Base-by-base conservation (phyloP, 1,140 invertebrate species). In the Drosophila sulfurigaster region DNA sequence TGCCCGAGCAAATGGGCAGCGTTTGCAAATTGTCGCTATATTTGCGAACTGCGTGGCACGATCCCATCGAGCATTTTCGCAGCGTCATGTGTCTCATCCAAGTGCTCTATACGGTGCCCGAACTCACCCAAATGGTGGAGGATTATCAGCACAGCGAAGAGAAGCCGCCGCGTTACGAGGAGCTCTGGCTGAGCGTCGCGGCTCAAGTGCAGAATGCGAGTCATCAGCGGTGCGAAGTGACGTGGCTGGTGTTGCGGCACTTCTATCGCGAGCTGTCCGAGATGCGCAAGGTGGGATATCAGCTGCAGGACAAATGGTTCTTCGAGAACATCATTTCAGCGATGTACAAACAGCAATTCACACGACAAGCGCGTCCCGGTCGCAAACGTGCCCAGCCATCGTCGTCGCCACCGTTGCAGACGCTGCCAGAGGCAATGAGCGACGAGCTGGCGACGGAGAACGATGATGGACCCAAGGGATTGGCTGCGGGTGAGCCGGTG, bases 291-390 rank as follows among this genome's bases (percentile, higher is more conserved):
- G 58, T 52, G 2, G 85, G 87, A 16, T 92, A 91, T 35, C 73
- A 79, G 59, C 60, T 92, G 28, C 79, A 86, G 49, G 91, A 92
- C 54, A 91, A 86, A 60, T 92, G 91, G 91, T 91, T 76, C 48
- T 92, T 92, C 6, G 91, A 92, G 75, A 78, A 67, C 1, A 65
- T 56, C 15, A 80, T 92, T 4, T 67, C 43, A 1, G 56, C 69
- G 20, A 56, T 91, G 11, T 88, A 80, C 51, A 72, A 46, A 25
- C 6, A 5, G 15, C 8, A 35, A 8, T 25, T 1, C 1, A 1
- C 8, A 5, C 51, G 58, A 2, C 1, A 15, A 10, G 6, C 7
- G 2, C 25, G 51, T 6, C 32, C 4, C 6, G 4, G 10, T 3
- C 48, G 45, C 13, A 63, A 41, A n/a, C 60, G 59, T 10, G 0